A percentile compares a stretch with the other conserved stretches of the same genome.
Evolutionary conservation across 2,113 vertebrate species (phyloP).

Genomic region (Pachyramphus minor): DNA sequence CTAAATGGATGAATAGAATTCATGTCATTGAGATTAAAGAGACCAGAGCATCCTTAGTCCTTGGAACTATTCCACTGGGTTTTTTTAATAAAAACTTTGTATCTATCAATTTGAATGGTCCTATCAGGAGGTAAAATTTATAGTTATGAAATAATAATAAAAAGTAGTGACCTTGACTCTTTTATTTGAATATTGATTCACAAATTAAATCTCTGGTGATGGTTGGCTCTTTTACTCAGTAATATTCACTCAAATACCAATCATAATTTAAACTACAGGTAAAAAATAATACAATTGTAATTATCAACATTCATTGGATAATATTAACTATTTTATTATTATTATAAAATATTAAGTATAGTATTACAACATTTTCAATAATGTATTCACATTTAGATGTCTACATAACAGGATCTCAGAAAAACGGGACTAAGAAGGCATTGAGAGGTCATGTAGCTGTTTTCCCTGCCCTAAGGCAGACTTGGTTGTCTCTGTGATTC

Average conservation of each 20-base stretch:
- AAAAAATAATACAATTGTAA: not conserved
- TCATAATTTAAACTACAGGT: not conserved
- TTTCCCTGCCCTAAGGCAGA: not conserved
- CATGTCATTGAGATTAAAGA: not conserved
- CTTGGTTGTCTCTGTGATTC: not conserved
- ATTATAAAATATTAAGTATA: not conserved
- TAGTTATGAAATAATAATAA: not conserved
- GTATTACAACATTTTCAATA: not conserved
- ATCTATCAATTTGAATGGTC: not conserved
- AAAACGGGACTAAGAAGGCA: not conserved
- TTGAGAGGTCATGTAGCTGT: not conserved
- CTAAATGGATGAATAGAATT: not conserved
- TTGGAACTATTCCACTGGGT: not conserved
- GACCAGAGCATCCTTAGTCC: not conserved
- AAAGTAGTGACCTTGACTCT: not conserved
- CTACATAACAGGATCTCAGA: not conserved
- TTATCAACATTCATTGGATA: not conserved
- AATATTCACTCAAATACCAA: not conserved
- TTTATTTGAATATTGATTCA: not conserved
- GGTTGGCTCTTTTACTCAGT: not conserved
- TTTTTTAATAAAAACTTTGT: not conserved
- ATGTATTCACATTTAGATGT: not conserved
- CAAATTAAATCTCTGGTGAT: not conserved
- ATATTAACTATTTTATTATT: not conserved
- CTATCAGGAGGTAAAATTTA: not conserved